phyloP scores from a whole-genome alignment of 2,797 vertebrate genomes.

The Sebastiscus albofasciatus region DNA sequence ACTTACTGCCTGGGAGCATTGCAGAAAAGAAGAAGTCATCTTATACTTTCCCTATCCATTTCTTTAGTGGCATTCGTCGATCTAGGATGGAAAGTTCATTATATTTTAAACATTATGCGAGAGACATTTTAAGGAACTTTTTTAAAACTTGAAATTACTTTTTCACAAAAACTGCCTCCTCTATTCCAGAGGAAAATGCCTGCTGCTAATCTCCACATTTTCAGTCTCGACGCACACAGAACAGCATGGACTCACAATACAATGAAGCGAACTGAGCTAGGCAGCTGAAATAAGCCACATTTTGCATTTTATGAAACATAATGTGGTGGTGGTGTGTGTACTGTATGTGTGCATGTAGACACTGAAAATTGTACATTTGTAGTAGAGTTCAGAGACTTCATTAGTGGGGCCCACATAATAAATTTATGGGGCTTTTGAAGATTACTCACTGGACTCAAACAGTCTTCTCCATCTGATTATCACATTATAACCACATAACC shows the following conservation, averaged over 20 bases:
- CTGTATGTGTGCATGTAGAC: no score
- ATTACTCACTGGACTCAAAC: not conserved
- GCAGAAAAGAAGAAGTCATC: no score
- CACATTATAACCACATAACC: not conserved
- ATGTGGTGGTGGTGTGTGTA: no score
- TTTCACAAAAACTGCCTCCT: not conserved
- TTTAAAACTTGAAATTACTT: conserved; percentile 32
- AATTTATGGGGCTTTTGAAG: not conserved
- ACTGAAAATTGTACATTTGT: not conserved
- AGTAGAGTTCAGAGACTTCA: not conserved
- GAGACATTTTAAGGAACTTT: conserved; percentile 2
- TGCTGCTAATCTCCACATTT: conserved; percentile 28
- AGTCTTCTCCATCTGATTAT: not conserved
- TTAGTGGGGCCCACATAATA: not conserved
- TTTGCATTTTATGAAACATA: not conserved
- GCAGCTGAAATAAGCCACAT: not conserved
- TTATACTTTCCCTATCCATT: not conserved
- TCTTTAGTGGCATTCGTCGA: not conserved
- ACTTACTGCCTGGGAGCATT: not conserved
- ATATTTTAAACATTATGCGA: not conserved
- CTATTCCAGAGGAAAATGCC: not conserved
- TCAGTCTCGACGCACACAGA: not conserved
- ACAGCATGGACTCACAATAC: not conserved
- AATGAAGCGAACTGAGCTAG: not conserved
- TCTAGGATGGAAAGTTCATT: not conserved